Percentiles rank a stretch among this genome's conserved stretches.
Conservation (phyloP, 2,888 invertebrate species). For the Morpho achilles region DNA sequence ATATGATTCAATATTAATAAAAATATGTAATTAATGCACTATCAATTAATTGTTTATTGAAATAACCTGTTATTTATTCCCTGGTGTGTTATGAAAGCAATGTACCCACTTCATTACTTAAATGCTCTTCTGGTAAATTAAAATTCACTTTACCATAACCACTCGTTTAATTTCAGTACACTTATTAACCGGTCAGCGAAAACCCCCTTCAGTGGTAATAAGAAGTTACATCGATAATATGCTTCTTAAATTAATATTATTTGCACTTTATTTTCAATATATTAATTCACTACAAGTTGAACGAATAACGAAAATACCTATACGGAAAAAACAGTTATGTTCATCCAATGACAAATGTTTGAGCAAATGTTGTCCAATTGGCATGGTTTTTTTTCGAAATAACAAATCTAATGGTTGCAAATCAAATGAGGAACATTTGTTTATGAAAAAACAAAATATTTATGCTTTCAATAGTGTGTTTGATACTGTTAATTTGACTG, state of each 20-base stretch:
- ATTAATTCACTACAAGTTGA: not conserved
- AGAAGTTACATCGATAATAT: not conserved
- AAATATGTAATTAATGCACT: not conserved
- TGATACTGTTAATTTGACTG: conserved; percentile 15
- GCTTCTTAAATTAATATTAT: not conserved
- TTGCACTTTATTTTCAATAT: not conserved
- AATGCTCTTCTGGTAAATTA: no score
- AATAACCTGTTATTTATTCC: not conserved
- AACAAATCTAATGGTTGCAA: conserved; percentile 1
- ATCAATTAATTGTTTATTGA: not conserved
- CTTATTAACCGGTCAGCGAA: no score
- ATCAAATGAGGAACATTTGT: not conserved
- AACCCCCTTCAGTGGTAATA: no score
- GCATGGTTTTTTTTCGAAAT: conserved; percentile 28
- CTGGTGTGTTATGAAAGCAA: not conserved
- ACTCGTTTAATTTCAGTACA: no score
- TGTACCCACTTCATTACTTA: not conserved
- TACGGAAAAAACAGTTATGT: conserved; percentile 21
- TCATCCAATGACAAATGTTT: conserved; percentile 33
- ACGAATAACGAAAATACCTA: conserved; percentile 22
- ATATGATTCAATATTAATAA: no score
- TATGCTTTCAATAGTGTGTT: not conserved
- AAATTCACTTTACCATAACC: no score
- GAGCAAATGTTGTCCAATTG: conserved; percentile 46
- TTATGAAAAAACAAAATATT: conserved; percentile 1